phyloP scores from a whole-genome alignment of 1,140 invertebrate species.

The Lepidostoma basale region DNA sequence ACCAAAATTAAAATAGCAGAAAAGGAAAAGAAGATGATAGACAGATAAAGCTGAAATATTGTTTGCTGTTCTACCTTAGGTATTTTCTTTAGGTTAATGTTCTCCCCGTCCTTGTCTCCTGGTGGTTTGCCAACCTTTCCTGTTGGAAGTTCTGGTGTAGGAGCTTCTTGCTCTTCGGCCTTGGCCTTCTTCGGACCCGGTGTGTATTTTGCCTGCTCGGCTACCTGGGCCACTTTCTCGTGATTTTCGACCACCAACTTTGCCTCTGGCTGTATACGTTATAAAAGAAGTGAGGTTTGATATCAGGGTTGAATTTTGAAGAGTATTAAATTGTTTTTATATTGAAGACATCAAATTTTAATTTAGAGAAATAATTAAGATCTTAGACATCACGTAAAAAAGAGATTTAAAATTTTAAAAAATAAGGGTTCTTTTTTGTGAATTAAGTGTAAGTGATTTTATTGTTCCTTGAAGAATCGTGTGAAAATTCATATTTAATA shows the following conservation, averaged over 20 bases:
- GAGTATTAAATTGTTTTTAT: too few species aligned
- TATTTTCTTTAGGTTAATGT: conserved; percentile 35
- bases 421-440: too few species aligned
- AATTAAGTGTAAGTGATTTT: too few species aligned
- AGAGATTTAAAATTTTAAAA: too few species aligned
- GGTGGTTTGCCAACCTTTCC: conserved; percentile 25
- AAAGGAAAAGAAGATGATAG: not conserved
- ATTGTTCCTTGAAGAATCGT: too few species aligned
- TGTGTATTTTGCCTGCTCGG: conserved; percentile 19
- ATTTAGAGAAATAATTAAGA: too few species aligned
- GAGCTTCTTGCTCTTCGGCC: conserved; percentile 48
- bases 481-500: too few species aligned
- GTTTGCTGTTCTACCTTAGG: conserved; percentile 31
- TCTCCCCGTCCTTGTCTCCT: conserved; percentile 32
- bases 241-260: conserved; percentile 11
- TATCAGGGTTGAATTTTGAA: too few species aligned
- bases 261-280: conserved; percentile 20
- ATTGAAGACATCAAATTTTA: too few species aligned
- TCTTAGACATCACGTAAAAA: too few species aligned
- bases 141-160: not conserved
- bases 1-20: not conserved
- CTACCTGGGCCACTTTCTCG: conserved; percentile 28
- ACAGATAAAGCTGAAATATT: not conserved
- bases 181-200: conserved; percentile 45
- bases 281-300: too few species aligned